phyloP scores from a whole-genome alignment of 2,797 vertebrate genomes.

The Pipistrellus kuhlii region DNA sequence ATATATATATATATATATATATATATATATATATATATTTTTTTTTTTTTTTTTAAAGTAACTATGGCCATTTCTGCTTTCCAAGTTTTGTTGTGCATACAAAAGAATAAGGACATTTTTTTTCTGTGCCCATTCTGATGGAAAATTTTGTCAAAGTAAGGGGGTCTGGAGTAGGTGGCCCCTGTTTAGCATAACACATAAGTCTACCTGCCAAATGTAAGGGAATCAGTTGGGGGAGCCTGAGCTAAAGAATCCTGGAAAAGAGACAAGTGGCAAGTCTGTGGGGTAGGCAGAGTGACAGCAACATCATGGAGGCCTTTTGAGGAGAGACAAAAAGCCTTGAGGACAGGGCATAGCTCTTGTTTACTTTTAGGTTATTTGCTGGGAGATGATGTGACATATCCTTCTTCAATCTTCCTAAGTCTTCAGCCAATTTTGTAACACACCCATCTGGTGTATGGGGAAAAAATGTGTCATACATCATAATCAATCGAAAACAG shows the following conservation, averaged over 20 bases:
- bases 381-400: neutral
- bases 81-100: neutral
- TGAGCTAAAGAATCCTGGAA: neutral
- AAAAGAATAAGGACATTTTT: neutral
- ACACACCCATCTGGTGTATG: neutral
- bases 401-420: neutral
- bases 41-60: no score
- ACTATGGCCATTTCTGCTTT: neutral
- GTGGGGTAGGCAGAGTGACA: neutral
- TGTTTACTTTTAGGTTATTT: neutral
- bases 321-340: neutral
- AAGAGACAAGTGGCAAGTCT: neutral
- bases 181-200: neutral
- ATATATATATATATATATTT: no score
- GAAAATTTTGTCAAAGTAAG: neutral
- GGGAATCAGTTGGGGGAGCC: neutral
- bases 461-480: neutral
- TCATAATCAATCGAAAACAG: constrained; percentile 5
- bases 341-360: neutral
- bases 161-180: neutral
- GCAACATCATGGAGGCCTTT: neutral
- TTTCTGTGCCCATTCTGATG: neutral
- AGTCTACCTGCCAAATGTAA: neutral
- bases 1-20: no score
- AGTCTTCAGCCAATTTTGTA: neutral